A percentile compares a stretch with the other conserved stretches of the same genome.
These are phyloP conservation scores for Elaphurus davidianus DNA, from an alignment of 2,113 vertebrate species.

Conservation along the genomic window DNA sequence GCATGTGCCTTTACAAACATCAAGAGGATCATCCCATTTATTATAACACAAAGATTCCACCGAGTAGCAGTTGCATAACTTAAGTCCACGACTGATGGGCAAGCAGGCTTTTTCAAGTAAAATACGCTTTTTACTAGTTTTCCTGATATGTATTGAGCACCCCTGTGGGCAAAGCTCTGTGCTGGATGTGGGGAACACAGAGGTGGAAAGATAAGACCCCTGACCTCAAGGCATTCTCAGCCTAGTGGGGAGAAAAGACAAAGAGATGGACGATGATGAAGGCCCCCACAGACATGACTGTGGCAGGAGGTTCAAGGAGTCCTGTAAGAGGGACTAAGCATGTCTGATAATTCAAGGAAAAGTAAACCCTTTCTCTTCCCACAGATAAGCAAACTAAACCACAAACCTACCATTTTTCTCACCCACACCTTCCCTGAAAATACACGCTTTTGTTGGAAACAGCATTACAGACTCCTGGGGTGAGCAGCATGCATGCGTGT, in stretches of 20 bases:
- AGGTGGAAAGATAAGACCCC: not conserved
- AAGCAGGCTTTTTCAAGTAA: not conserved
- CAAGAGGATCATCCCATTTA: not conserved
- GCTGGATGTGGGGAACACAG: no score
- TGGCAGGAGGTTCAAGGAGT: no score
- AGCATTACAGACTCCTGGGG: not conserved
- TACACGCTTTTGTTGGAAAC: fast-evolving
- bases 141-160: no score
- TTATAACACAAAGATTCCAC: not conserved
- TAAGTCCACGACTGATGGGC: not conserved
- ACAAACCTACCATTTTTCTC: not conserved
- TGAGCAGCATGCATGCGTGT: not conserved
- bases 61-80: not conserved
- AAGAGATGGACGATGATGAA: not conserved
- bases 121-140: not conserved
- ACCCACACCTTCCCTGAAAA: not conserved
- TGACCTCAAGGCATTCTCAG: not conserved
- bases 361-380: not conserved
- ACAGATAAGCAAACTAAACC: not conserved
- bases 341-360: fast-evolving
- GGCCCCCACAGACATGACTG: not conserved
- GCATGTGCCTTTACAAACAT: not conserved
- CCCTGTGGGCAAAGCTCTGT: not conserved
- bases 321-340: not conserved
- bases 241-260: not conserved